Evolutionary conservation across 2,113 vertebrate genomes (phyloP), one percentile per base, ranked within the genome.

Genomic region (Geococcyx californianus): DNA sequence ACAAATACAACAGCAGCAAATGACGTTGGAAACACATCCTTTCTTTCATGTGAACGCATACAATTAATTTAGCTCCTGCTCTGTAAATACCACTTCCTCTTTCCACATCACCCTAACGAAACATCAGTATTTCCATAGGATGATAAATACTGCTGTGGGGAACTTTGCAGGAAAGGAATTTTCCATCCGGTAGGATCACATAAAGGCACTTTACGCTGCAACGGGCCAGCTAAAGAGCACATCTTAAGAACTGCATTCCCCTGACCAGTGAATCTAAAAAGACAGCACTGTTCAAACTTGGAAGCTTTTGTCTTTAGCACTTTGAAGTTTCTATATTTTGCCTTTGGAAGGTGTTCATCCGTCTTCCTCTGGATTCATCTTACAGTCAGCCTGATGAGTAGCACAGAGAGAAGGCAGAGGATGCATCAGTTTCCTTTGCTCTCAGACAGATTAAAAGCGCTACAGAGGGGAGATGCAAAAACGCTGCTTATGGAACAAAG

Each of bases 1-100:
- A 47, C 29, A 21, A 82, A 42, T 56, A n/a, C 9, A 77, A 47
- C 17, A 58, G 18, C 24, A 54, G 33, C 34, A 68, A 33, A 58
- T 36, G 3, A 40, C 38, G 45, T 82, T 81, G 59, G 54, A 91
- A 91, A 40, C 26, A 47, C 5, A 29, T 69, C 66, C 68, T 59
- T 38, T 24, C 47, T 89, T 84, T 68, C 73, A 85, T 4, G 28
- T 64, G 79, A 89, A 66, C 38, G 31, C 28, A 36, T n/a, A 74
- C 44, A 85, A 66, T 64, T 87, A 62, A 85, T 73, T 63, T 55
- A 88, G 10, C 60, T 59, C 77, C 68, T 92, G 51, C 51, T 89
- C 64, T 90, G 78, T 75, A 94, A 95, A 90, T 92, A 89, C 25
- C 2, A 0, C 49, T 95, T 93, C 91, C 91, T 93, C 58, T 95